Evolutionary conservation across 2,888 invertebrate genomes (phyloP).

Genomic region (Agelastica alni): DNA sequence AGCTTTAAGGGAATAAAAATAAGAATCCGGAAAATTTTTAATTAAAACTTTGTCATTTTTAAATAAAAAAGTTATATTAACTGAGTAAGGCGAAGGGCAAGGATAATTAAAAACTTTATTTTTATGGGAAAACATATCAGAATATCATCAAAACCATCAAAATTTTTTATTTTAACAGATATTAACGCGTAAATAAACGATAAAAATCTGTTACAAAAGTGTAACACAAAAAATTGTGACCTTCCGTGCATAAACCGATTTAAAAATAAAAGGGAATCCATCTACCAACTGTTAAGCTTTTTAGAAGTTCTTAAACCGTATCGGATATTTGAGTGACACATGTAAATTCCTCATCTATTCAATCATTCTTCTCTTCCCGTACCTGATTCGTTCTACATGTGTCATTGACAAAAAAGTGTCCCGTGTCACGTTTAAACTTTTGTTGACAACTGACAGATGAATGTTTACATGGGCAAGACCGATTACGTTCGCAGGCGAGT

Average conservation of each 20-base stretch:
- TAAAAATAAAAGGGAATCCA: constrained; percentile 4
- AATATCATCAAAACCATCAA: no score
- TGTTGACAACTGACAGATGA: constrained; percentile 14
- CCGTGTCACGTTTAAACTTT: constrained; percentile 9
- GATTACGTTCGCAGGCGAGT: background rate
- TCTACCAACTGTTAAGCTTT: no score
- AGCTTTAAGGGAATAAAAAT: no score
- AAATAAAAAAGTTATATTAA: no score
- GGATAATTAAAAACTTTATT: no score
- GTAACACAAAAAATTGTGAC: background rate
- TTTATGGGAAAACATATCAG: no score
- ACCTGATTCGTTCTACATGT: constrained; percentile 28
- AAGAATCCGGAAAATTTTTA: no score
- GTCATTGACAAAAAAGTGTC: constrained; percentile 4
- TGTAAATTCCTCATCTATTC: constrained; percentile 31
- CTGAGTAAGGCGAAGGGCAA: no score
- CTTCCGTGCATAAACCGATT: background rate
- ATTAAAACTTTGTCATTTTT: no score
- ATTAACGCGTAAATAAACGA: no score
- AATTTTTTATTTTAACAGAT: no score
- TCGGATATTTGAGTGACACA: constrained; percentile 37
- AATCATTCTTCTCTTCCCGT: constrained; percentile 12
- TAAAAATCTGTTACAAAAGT: no score
- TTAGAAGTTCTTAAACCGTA: constrained; percentile 27
- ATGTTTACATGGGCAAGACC: constrained; percentile 12